Conservation (phyloP, 2,113 vertebrate species). For the Bostrychus sinensis region DNA sequence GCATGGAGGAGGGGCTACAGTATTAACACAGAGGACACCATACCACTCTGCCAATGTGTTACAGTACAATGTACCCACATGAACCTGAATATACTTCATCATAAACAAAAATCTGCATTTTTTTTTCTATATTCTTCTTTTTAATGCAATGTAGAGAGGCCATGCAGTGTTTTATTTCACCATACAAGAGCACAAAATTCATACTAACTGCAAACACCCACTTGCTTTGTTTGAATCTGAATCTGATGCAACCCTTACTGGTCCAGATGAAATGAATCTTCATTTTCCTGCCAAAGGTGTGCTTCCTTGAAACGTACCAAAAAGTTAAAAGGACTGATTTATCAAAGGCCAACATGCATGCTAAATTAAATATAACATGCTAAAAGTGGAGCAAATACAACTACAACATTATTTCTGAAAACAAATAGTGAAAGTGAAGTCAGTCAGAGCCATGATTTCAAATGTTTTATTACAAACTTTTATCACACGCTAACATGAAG, state of each 20-base stretch:
- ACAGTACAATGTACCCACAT: constrained; percentile 27
- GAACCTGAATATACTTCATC: constrained; percentile 21
- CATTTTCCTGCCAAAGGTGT: no score
- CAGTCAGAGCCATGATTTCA: not conserved
- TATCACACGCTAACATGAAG: not conserved
- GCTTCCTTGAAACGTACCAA: no score
- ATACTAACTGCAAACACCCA: no score
- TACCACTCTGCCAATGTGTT: constrained; percentile 54
- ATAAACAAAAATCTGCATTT: not conserved
- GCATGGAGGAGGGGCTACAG: constrained; percentile 59
- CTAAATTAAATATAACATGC: no score
- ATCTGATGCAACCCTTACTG: constrained; percentile 2
- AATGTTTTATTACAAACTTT: not conserved
- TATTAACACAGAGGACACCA: constrained; percentile 54
- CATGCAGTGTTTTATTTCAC: constrained; percentile 20
- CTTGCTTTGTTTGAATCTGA: not conserved
- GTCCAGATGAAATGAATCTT: not conserved
- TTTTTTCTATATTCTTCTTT: not conserved
- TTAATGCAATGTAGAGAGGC: constrained; percentile 45
- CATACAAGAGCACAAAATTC: not conserved
- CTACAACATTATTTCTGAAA: no score
- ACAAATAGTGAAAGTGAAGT: no score
- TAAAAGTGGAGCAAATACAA: no score
- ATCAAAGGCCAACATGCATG: no score
- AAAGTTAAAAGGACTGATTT: no score